phyloP scores from a whole-genome alignment of 2,888 invertebrate genomes.

The Metellina segmentata region DNA sequence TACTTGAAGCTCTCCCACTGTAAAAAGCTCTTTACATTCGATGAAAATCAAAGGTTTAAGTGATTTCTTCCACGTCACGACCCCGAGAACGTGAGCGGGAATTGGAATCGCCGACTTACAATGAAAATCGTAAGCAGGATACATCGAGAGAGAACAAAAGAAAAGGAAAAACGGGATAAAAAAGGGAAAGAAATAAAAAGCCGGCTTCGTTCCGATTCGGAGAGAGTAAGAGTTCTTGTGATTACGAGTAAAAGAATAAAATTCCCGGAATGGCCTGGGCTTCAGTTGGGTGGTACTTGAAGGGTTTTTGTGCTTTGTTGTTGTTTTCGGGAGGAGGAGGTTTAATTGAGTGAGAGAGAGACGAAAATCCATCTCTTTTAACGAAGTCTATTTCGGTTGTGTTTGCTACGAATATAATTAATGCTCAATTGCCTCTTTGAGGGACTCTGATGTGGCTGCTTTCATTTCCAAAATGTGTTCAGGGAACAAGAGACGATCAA shows the following conservation, averaged over 20 bases:
- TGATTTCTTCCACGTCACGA: constrained; percentile 8
- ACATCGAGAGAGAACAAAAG: neutral
- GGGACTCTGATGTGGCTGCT: too few species aligned
- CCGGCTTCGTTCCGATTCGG: neutral
- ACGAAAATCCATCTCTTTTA: too few species aligned
- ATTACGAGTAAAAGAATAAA: neutral
- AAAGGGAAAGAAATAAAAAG: too few species aligned
- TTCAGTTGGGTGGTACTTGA: neutral
- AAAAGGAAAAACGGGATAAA: neutral
- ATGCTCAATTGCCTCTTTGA: too few species aligned
- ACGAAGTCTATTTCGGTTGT: too few species aligned
- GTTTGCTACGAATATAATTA: too few species aligned
- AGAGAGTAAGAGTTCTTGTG: neutral
- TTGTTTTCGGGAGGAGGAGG: neutral
- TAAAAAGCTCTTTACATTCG: constrained; percentile 40
- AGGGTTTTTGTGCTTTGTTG: too few species aligned
- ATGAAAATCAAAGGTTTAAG: constrained; percentile 28
- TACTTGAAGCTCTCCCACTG: constrained; percentile 14
- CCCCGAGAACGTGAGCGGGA: neutral
- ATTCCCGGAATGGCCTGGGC: neutral
- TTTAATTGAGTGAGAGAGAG: neutral
- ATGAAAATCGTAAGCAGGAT: neutral
- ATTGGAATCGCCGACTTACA: neutral
- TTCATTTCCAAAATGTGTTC: too few species aligned
- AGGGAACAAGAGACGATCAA: too few species aligned